These are phyloP conservation scores for Chloropsis hardwickii DNA, from an alignment of 2,113 vertebrate species.

Conservation along the genomic window DNA sequence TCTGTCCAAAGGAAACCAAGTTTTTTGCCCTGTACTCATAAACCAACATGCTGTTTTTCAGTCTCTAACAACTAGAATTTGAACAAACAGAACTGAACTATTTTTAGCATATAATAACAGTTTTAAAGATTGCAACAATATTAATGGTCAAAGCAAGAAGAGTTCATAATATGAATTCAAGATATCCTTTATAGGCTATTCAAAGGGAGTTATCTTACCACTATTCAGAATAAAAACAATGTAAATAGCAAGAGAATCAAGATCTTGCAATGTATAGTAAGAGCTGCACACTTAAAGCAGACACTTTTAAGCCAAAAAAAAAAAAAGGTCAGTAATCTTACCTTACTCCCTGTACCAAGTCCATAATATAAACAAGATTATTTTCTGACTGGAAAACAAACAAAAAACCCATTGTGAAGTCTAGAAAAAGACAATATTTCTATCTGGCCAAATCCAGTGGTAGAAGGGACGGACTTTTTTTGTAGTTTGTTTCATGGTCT, in stretches of 20 bases:
- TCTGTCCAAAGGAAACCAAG: neutral
- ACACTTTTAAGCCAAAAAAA: neutral
- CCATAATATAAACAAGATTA: neutral
- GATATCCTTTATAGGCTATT: neutral
- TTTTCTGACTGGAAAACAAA: neutral
- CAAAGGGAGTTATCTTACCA: neutral
- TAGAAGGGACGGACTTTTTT: neutral
- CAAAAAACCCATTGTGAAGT: neutral
- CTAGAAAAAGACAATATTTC: neutral
- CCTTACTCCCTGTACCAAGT: neutral
- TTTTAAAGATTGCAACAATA: neutral
- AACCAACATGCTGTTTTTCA: neutral
- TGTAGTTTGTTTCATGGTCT: accelerated
- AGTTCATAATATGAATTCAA: neutral
- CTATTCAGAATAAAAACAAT: neutral
- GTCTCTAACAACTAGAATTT: neutral
- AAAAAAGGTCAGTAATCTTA: neutral
- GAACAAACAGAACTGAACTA: neutral
- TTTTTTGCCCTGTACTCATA: neutral
- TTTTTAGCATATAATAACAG: neutral
- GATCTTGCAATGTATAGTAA: neutral
- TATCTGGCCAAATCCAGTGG: neutral
- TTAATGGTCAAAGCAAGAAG: neutral
- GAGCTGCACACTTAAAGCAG: neutral
- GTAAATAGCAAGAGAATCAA: neutral